Conservation (phyloP, 1,140 invertebrate species). For the Zaprionus ornatus region DNA sequence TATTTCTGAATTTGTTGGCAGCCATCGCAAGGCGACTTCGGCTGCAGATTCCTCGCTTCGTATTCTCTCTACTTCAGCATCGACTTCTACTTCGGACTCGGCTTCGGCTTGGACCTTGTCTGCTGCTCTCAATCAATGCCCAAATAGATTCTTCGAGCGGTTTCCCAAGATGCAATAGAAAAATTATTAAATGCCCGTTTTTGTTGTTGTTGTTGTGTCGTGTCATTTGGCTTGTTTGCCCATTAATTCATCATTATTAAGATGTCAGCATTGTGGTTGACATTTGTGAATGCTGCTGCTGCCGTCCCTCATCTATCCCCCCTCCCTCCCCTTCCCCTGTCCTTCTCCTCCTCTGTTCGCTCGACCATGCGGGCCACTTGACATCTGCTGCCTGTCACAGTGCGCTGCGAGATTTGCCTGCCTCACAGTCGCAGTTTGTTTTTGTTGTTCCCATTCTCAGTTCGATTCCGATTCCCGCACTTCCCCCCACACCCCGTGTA, state of each 20-base stretch:
- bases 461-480: not conserved
- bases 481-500: not conserved
- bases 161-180: conserved; percentile 64
- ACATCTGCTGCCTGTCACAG: conserved; percentile 71
- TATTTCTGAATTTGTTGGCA: conserved; percentile 81
- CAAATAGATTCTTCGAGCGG: conserved; percentile 53
- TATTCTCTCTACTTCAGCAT: not conserved
- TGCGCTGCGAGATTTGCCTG: conserved; percentile 58
- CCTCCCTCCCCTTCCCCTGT: conserved; percentile 6
- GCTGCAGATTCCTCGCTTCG: not conserved
- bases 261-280: conserved; percentile 79
- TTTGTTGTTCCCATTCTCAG: conserved; percentile 11
- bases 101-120: conserved; percentile 9
- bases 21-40: conserved; percentile 41
- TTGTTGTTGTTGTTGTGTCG: conserved; percentile 49
- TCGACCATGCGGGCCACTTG: conserved; percentile 74
- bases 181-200: conserved; percentile 73
- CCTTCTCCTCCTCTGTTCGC: not conserved
- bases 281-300: conserved; percentile 62
- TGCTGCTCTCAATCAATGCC: conserved; percentile 74
- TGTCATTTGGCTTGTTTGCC: conserved; percentile 73
- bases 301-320: not conserved
- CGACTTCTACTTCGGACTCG: not conserved
- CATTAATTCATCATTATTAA: conserved; percentile 83
- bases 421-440: conserved; percentile 7